phyloP scores from a whole-genome alignment of 1,140 invertebrate genomes.

The Brachionus plicatilis region DNA sequence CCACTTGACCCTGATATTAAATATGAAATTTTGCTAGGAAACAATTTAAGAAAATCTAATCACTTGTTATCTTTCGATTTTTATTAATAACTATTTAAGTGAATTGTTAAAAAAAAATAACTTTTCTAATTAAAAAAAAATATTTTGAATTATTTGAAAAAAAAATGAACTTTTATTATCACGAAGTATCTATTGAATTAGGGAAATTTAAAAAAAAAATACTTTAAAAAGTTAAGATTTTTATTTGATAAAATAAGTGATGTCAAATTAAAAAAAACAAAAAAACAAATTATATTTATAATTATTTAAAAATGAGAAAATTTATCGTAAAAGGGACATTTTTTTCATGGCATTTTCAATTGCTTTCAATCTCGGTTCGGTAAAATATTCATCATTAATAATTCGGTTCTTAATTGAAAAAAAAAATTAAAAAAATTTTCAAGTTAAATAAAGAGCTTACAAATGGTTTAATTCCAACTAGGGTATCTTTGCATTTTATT shows the following conservation, averaged over 20 bases:
- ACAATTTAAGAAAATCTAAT: not conserved
- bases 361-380: constrained; percentile 19
- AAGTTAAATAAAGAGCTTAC: not conserved
- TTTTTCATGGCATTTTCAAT: constrained; percentile 38
- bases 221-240: not conserved
- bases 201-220: not conserved
- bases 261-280: too few species aligned
- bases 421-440: not conserved
- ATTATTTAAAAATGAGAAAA: not conserved
- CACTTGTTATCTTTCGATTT: not conserved
- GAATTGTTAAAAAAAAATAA: not conserved
- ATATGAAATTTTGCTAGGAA: not conserved
- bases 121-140: not conserved
- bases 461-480: constrained; percentile 38
- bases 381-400: constrained; percentile 24
- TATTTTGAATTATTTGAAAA: not conserved
- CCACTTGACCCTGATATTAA: constrained; percentile 8
- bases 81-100: not conserved
- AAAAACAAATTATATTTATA: too few species aligned
- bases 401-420: not conserved
- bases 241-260: not conserved
- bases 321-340: constrained; percentile 19
- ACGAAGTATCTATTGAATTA: not conserved
- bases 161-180: not conserved
- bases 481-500: constrained; percentile 28